phyloP scores from a whole-genome alignment of 2,113 vertebrate species.

The Pseudopodoces humilis region DNA sequence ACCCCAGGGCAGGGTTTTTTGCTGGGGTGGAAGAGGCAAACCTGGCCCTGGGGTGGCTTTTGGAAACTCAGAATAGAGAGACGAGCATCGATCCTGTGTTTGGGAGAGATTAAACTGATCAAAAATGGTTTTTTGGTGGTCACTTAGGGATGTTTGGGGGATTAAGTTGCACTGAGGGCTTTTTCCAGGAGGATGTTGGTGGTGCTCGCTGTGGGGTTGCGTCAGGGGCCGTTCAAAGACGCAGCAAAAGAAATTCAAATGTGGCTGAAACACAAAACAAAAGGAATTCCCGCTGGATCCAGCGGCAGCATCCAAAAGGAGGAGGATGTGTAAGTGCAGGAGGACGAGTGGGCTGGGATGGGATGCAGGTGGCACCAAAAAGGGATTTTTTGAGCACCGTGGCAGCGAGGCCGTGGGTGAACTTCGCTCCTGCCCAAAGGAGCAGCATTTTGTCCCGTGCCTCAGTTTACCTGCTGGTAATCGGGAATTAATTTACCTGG shows the following conservation, averaged over 20 bases:
- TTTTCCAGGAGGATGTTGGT: neutral
- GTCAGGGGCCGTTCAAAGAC: neutral
- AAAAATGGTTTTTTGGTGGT: neutral
- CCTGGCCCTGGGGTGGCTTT: neutral
- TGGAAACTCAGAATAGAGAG: rapidly evolving
- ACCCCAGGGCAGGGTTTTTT: neutral
- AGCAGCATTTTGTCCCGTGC: neutral
- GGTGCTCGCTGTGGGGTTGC: rapidly evolving
- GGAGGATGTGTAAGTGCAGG: neutral
- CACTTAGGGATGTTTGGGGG: neutral
- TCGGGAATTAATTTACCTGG: no score
- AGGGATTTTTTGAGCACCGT: neutral
- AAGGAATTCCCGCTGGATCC: neutral
- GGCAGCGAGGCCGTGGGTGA: neutral
- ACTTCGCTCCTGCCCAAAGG: rapidly evolving
- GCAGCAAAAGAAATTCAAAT: neutral
- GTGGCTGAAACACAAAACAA: neutral
- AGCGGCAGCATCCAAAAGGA: rapidly evolving
- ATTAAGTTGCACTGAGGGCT: neutral
- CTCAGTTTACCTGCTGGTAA: neutral
- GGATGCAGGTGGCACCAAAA: neutral
- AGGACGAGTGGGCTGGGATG: neutral
- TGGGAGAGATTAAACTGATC: neutral
- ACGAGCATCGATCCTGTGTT: neutral
- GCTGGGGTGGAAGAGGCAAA: neutral